These are phyloP conservation scores for Aurelia coerulea DNA, from an alignment of 30 jellyfish, hydroid and myxozoan genomes.

Conservation along the genomic window DNA sequence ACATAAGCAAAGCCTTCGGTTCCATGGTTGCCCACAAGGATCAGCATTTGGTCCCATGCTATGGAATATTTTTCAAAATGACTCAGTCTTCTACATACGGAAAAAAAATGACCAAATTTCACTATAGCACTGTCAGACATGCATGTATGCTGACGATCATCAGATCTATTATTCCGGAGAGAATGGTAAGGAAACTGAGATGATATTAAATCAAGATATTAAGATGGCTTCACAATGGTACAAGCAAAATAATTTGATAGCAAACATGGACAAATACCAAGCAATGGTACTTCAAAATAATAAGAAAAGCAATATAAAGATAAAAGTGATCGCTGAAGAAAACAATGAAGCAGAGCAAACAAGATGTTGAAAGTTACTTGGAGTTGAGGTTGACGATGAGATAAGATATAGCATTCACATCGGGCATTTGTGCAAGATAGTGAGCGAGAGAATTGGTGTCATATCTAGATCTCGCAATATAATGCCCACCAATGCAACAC, in stretches of 20 bases:
- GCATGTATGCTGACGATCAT: slow-evolving; percentile 34
- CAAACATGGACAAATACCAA: too few relatives aligned
- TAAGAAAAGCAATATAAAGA: too few relatives aligned
- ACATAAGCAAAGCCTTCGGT: too few relatives aligned
- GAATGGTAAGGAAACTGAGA: slow-evolving; percentile 41
- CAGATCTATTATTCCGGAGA: slow-evolving; percentile 7
- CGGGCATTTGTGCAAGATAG: neutral
- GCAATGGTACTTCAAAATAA: too few relatives aligned
- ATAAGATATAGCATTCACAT: slow-evolving; percentile 1
- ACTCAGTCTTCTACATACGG: too few relatives aligned
- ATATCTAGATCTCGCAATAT: too few relatives aligned
- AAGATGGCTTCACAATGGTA: slow-evolving; percentile 44
- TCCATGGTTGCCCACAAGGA: too few relatives aligned
- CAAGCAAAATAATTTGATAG: neutral
- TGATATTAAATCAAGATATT: slow-evolving; percentile 31
- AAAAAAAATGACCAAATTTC: too few relatives aligned
- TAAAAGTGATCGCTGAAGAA: neutral
- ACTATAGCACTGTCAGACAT: too few relatives aligned
- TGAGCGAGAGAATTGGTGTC: slow-evolving; percentile 10
- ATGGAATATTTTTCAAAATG: too few relatives aligned
- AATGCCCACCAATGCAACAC: too few relatives aligned
- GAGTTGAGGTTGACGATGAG: neutral
- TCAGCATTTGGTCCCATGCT: too few relatives aligned
- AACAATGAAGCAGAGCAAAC: slow-evolving; percentile 1
- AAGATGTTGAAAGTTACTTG: neutral